phyloP scores from a whole-genome alignment of 2,113 vertebrate genomes.

The Mormyrus lacerda region DNA sequence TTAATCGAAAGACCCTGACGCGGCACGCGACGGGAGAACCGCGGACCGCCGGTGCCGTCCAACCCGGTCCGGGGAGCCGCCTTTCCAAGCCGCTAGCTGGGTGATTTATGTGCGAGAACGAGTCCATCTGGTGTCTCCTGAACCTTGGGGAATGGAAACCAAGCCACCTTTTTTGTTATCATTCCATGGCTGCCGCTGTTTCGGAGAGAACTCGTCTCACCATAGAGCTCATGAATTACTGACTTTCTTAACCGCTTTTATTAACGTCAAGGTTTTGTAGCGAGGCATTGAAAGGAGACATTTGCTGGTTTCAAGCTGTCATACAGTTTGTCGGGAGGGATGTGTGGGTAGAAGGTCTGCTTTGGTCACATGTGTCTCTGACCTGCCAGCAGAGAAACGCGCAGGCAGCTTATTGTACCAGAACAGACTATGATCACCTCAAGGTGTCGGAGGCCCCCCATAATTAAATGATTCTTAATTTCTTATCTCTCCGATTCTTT shows the following conservation, averaged over 20 bases:
- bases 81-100: not conserved
- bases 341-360: not conserved
- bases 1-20: no score
- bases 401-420: not conserved
- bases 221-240: not conserved
- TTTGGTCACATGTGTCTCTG: not conserved
- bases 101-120: constrained; percentile 4
- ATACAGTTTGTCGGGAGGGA: not conserved
- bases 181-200: not conserved
- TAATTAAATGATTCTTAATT: not conserved
- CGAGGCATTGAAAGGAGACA: not conserved
- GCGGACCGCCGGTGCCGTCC: not conserved
- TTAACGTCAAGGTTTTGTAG: not conserved
- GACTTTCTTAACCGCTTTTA: not conserved
- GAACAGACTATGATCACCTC: not conserved
- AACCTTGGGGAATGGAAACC: not conserved
- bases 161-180: not conserved
- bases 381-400: not conserved
- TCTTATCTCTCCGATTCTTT: not conserved
- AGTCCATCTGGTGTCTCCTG: constrained; percentile 6
- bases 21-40: not conserved
- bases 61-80: no score
- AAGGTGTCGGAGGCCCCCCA: not conserved
- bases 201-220: not conserved
- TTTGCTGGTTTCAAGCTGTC: not conserved